A percentile compares a stretch with the other conserved stretches of the same genome.
Evolutionary conservation across 2,113 vertebrate genomes (phyloP).

Genomic region (Ictalurus furcatus): DNA sequence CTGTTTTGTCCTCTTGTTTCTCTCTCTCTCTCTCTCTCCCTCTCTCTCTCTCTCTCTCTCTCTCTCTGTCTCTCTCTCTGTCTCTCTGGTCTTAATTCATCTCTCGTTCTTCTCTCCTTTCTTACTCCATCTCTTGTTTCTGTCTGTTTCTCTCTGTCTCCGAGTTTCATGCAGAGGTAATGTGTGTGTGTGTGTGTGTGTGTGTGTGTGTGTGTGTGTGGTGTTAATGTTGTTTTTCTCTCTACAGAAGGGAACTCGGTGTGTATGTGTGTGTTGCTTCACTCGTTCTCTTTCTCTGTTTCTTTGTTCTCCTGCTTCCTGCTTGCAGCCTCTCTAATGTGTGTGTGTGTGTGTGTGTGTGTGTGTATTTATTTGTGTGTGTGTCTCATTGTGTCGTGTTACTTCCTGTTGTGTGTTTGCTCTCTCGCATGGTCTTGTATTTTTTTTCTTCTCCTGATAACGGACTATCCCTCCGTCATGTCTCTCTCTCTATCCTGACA

Average conservation of each 20-base stretch:
- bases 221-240: constrained; percentile 37
- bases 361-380: constrained; percentile 51
- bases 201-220: constrained; percentile 33
- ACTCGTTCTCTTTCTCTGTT: neutral
- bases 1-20: neutral
- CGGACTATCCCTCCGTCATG: constrained; percentile 85
- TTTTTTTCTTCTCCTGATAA: constrained; percentile 81
- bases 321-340: constrained; percentile 79
- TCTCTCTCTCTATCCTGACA: constrained; percentile 84
- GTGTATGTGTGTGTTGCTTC: neutral
- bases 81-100: neutral
- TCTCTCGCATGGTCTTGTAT: constrained; percentile 64
- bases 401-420: constrained; percentile 91
- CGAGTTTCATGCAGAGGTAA: constrained; percentile 15
- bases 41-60: neutral
- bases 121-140: constrained; percentile 11
- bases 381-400: constrained; percentile 81
- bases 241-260: constrained; percentile 22
- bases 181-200: constrained; percentile 34
- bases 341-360: constrained; percentile 46
- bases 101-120: constrained; percentile 2
- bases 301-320: constrained; percentile 15
- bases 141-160: constrained; percentile 57
- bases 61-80: constrained; percentile 41
- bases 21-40: too few relatives aligned